A percentile compares a stretch with the other conserved stretches of the same genome.
Evolutionary conservation across 2,797 vertebrate genomes (phyloP).

Genomic region (Pangasius sanitwongsei): DNA sequence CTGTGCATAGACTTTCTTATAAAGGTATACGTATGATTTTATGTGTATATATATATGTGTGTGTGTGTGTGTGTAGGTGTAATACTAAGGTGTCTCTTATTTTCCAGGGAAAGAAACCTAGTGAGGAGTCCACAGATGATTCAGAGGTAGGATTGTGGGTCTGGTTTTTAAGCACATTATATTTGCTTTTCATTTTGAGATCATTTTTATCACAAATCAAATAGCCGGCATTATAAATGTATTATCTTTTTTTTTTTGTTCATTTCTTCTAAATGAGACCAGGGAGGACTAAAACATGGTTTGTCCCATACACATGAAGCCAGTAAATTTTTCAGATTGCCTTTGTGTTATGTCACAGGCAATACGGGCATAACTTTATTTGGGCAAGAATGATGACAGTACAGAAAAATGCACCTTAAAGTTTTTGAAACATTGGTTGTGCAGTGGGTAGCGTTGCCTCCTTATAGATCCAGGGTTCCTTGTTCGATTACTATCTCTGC

Average conservation of each 20-base stretch:
- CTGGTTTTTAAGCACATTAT: not conserved
- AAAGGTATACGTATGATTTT: not conserved
- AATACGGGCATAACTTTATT: not conserved
- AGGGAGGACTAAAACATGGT: not conserved
- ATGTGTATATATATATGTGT: too few relatives aligned
- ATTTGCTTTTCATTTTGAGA: not conserved
- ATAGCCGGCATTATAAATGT: not conserved
- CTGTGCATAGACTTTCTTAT: not conserved
- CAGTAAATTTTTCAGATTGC: not conserved
- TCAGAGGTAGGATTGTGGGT: conserved; percentile 85
- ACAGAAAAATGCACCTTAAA: not conserved
- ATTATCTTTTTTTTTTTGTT: not conserved
- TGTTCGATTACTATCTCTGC: too few relatives aligned
- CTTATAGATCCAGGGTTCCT: not conserved
- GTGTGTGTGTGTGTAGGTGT: not conserved
- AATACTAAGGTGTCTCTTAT: conserved; percentile 37
- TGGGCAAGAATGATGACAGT: not conserved
- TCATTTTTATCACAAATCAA: not conserved
- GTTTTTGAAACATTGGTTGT: not conserved
- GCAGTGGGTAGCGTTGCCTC: not conserved
- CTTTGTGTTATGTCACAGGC: not conserved
- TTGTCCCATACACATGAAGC: not conserved
- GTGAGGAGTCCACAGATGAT: conserved; percentile 92
- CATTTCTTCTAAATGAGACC: not conserved
- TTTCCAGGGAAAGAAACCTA: conserved; percentile 80